Evolutionary conservation across 2,888 invertebrate genomes (phyloP).

Genomic region (Phanerotoma sp.): DNA sequence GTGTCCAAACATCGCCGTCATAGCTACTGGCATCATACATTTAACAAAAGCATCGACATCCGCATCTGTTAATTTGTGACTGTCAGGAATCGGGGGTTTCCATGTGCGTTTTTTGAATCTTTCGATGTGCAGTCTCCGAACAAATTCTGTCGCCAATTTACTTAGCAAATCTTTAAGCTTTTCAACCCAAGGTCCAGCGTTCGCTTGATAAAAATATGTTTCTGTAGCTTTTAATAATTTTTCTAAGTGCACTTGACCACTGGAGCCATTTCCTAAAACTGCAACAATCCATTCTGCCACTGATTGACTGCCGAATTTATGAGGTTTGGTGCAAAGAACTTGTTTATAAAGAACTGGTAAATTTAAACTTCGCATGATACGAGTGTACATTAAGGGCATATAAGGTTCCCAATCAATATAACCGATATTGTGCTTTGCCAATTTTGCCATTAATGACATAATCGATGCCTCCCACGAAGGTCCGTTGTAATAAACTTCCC

Average conservation of each 20-base stretch:
- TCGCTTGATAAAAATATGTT: conserved; percentile 88
- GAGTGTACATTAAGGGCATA: conserved; percentile 74
- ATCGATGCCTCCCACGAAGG: conserved; percentile 70
- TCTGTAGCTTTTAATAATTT: conserved; percentile 81
- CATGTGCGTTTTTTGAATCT: conserved; percentile 67
- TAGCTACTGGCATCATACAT: conserved; percentile 71
- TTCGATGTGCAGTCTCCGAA: conserved; percentile 65
- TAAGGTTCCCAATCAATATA: conserved; percentile 86
- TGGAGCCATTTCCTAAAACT: conserved; percentile 66
- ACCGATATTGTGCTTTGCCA: conserved; percentile 76
- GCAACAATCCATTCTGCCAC: conserved; percentile 61
- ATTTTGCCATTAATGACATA: conserved; percentile 72
- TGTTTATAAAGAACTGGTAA: conserved; percentile 78
- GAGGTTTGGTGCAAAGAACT: conserved; percentile 62
- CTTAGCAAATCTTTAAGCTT: conserved; percentile 69
- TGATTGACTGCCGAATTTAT: conserved; percentile 59
- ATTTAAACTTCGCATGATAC: conserved; percentile 72
- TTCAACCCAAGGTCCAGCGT: conserved; percentile 77
- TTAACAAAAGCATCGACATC: conserved; percentile 82
- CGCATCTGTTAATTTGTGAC: conserved; percentile 72
- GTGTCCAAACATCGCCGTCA: conserved; percentile 79
- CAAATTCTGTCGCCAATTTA: conserved; percentile 69
- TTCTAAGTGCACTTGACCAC: conserved; percentile 71
- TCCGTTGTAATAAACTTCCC: conserved; percentile 76
- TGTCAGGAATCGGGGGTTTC: conserved; percentile 69